Base-by-base conservation (phyloP, 1,140 invertebrate species). In the Apis dorsata region DNA sequence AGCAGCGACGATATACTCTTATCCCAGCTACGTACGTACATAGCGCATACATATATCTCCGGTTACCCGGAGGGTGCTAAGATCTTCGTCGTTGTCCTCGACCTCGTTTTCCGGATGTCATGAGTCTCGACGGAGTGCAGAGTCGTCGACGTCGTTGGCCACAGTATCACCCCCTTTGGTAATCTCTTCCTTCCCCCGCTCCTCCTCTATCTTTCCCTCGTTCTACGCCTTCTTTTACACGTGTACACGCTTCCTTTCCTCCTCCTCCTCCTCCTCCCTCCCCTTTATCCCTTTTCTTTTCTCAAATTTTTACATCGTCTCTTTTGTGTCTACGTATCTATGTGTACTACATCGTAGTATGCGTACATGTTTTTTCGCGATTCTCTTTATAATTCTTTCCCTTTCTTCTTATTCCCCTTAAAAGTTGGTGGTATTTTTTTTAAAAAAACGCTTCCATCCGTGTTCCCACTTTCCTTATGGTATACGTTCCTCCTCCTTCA, bases 61-160 rank as follows among this genome's bases (percentile, higher is more conserved):
- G n/a, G 28, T 15, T 83, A 78, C 75, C 81, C 81, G 59, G 68
- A 74, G 53, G 68, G 53, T 77, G 71, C 74, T 63, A 65, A 84
- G 55, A 79, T 79, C 71, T 77, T 69, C 66, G 69, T 66, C 77
- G 77, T 85, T 83, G 84, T 88, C 86, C 86, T 88, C 86, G 80
- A 88, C 76, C 87, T 88, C 86, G 86, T 88, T 88, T 81, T 78
- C 78, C 73, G 71, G 77, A 80, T 85, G 75, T 51, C 72, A 51
- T 84, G 79, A 86, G 81, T 79, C 81, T 80, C 85, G 57, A 80
- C 85, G 81, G 83, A 83, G 66, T 83, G 81, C 66, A 75, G 76
- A 65, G 72, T 65, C 77, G 81, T 71, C 85, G 19, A 77, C 68
- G 59, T 76, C 62, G 57, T 66, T 69, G 65, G 59, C 72, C 53